These are phyloP conservation scores for Takifugu bimaculatus DNA, from an alignment of 2,113 vertebrate genomes.

Conservation along the genomic window DNA sequence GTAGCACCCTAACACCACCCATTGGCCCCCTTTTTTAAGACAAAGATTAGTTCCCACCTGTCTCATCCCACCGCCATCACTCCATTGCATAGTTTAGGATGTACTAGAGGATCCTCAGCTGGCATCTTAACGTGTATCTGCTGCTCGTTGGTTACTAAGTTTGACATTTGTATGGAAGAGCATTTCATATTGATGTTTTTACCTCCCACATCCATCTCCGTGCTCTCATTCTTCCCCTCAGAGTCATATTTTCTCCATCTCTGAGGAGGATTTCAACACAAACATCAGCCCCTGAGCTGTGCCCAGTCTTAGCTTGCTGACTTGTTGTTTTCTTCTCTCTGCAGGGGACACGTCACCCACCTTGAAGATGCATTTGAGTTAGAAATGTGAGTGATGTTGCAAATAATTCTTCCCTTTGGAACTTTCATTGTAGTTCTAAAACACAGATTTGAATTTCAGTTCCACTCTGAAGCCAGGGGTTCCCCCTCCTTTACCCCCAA, in stretches of 20 bases:
- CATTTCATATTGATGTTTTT: no score
- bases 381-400: conserved; percentile 78
- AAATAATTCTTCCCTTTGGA: neutral
- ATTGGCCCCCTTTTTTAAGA: neutral
- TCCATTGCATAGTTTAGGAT: no score
- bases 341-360: conserved; percentile 80
- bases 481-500: conserved; percentile 92
- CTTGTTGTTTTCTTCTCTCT: conserved; percentile 19
- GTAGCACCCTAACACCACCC: conserved; percentile 19
- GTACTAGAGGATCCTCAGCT: no score
- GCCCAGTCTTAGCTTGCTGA: conserved; percentile 1
- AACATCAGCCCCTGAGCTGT: conserved; percentile 15
- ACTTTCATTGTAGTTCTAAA: neutral
- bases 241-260: neutral
- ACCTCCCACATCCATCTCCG: no score
- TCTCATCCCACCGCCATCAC: neutral
- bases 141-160: no score
- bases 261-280: conserved; percentile 15
- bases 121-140: no score
- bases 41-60: neutral
- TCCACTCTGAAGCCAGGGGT: conserved; percentile 85
- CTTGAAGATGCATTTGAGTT: conserved; percentile 80
- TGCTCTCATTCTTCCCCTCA: neutral
- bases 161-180: no score
- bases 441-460: conserved; percentile 63